Evolutionary conservation across 2,113 vertebrate species (phyloP).

Genomic region (Phylloscopus trochiloides): DNA sequence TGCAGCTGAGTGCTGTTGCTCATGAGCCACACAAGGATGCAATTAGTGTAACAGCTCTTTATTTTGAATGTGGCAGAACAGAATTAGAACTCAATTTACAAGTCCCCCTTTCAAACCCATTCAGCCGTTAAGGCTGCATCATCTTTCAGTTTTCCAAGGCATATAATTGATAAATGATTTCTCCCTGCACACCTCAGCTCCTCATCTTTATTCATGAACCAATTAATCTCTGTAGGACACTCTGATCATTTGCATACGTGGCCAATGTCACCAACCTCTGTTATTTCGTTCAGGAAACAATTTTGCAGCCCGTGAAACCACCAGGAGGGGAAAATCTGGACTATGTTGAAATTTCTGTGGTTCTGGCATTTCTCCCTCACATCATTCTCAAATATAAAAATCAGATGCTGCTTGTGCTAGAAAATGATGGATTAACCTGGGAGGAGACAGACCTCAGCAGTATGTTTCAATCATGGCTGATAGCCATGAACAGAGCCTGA

Average conservation of each 20-base stretch:
- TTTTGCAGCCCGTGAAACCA: slow-evolving; percentile 5
- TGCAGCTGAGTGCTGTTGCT: background rate
- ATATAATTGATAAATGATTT: slow-evolving; percentile 67
- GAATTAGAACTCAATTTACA: slow-evolving; percentile 69
- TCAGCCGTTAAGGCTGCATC: slow-evolving; percentile 47
- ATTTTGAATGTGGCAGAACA: slow-evolving; percentile 54
- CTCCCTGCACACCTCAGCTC: slow-evolving; percentile 48
- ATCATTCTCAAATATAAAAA: background rate
- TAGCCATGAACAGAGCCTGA: background rate
- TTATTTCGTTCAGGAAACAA: slow-evolving; percentile 26
- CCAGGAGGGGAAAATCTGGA: background rate
- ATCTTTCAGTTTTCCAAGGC: slow-evolving; percentile 47
- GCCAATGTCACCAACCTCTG: slow-evolving; percentile 49
- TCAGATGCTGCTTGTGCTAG: background rate
- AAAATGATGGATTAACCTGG: background rate
- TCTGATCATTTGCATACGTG: slow-evolving; percentile 46
- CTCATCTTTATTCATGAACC: slow-evolving; percentile 66
- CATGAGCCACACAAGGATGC: slow-evolving; percentile 5
- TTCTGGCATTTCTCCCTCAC: background rate
- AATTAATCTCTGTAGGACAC: slow-evolving; percentile 50
- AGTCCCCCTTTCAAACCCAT: slow-evolving; percentile 68
- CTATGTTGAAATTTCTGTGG: background rate
- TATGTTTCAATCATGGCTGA: background rate
- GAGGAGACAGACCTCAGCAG: background rate
- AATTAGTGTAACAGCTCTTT: slow-evolving; percentile 59